Evolutionary conservation across 2,888 invertebrate species (phyloP), one percentile per base, ranked within the genome.

Genomic region (Lithophane semibrunnea): DNA sequence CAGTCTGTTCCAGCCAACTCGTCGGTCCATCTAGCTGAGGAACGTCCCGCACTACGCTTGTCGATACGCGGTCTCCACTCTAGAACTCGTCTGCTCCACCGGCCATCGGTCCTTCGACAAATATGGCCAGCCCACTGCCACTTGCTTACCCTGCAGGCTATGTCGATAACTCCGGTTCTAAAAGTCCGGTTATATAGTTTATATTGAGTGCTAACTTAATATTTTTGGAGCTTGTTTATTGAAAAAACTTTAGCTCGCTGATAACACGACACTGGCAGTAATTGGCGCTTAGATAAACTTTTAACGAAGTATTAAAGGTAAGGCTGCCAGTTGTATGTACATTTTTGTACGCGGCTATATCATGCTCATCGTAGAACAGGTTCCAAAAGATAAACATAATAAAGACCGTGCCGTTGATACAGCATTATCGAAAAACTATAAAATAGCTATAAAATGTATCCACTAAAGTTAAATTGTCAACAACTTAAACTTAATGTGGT

Each of bases 241-340:
- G 21, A 69, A 60, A 37, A 64, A 79, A 69, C 52, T 13, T 72
- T 37, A 73, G 4, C 13, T 47, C 16, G 13, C 63, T 66, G 24
- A 67, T 66, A 71, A 44, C 10, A 37, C 67, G n/a, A 79, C n/a
- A 69, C 13, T 56, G 56, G 24, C 67, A 47, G 52, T 80, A 75
- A 68, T 75, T 71, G 56, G 13, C 44, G 63, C 58, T 67, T 52
- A 75, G 8, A 24, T 60, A 56, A 77, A 67, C 13, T 16, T 75
- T 47, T 21, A 9, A 54, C 9, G 3, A 16, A 8, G 3, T 60
- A 60, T 52, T 24, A 13, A 61, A 18, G 54, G 73, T 73, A 24
- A 73, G 63, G 21, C 16, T 29, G 63, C 29, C 29, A 29, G n/a
- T 37, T 37, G 12, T 8, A 63, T 37, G 12, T 8, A 63, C 44